phyloP scores from a whole-genome alignment of 2,888 invertebrate genomes.

The Arrhopalites spinosus region DNA sequence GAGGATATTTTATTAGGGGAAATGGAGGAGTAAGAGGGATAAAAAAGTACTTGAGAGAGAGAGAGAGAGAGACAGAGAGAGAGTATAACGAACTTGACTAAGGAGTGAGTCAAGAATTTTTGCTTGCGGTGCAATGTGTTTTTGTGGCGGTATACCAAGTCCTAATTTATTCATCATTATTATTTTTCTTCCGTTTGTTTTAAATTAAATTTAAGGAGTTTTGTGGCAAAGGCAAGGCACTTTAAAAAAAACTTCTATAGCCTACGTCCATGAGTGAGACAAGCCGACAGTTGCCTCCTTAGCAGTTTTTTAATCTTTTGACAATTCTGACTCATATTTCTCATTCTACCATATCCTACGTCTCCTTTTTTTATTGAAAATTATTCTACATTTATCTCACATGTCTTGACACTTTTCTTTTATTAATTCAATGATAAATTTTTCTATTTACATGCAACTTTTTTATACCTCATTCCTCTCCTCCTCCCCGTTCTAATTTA shows the following conservation, averaged over 20 bases:
- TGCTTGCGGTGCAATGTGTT: neutral
- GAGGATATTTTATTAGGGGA: too few species aligned
- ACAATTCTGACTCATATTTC: neutral
- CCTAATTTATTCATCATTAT: conserved; percentile 29
- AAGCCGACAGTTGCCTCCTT: neutral
- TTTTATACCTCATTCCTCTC: neutral
- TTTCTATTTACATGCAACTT: too few species aligned
- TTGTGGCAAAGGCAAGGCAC: neutral
- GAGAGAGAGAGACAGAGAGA: too few species aligned
- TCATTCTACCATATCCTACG: too few species aligned
- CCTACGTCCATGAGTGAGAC: neutral
- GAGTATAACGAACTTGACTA: neutral
- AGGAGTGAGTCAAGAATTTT: conserved; percentile 10
- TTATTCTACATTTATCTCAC: neutral
- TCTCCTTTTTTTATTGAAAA: neutral
- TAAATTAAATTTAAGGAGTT: conserved; percentile 37
- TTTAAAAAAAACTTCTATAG: neutral
- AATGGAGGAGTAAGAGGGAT: neutral
- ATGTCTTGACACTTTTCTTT: conserved; percentile 18
- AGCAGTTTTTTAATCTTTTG: neutral
- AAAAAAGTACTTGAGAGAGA: neutral
- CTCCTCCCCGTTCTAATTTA: conserved; percentile 21
- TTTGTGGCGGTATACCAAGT: conserved; percentile 11
- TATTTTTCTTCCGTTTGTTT: conserved; percentile 39
- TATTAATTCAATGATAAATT: neutral